A percentile compares a stretch with the other conserved stretches of the same genome.
phyloP scores from a whole-genome alignment of 1,140 invertebrate genomes.

The Eurytemora carolleeae region DNA sequence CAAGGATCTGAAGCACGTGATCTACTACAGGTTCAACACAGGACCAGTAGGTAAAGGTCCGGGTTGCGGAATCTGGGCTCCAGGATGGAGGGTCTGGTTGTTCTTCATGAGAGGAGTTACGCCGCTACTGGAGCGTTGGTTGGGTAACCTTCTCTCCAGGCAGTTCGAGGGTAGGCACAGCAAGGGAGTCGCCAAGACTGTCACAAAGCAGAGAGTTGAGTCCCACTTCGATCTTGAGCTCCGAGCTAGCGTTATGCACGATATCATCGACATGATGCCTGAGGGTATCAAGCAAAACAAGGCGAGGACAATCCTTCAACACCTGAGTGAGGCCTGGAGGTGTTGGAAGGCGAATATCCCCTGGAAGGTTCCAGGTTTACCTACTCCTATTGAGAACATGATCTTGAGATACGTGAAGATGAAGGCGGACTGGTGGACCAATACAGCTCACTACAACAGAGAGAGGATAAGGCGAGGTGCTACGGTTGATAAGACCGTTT shows the following conservation, averaged over 20 bases:
- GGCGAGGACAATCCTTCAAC: constrained; percentile 92
- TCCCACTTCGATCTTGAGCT: constrained; percentile 98
- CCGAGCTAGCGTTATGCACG: constrained; percentile 95
- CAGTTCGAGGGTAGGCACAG: constrained; percentile 98
- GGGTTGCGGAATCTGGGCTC: constrained; percentile 97
- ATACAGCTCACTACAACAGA: constrained; percentile 97
- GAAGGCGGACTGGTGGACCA: constrained; percentile 99
- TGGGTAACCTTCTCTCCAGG: constrained; percentile 88
- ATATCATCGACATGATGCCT: constrained; percentile 99
- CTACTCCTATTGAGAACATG: constrained; percentile 99
- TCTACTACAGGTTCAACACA: constrained; percentile 98
- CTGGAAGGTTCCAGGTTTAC: constrained; percentile 97
- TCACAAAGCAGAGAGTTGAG: constrained; percentile 97
- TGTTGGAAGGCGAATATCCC: constrained; percentile 99
- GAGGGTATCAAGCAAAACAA: constrained; percentile 99
- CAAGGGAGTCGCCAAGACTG: constrained; percentile 96
- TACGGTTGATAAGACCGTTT: constrained; percentile 97
- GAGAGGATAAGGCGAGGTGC: constrained; percentile 80
- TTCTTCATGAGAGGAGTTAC: constrained; percentile 99
- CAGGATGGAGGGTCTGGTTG: constrained; percentile 97
- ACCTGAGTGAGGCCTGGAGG: constrained; percentile 96
- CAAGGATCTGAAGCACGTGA: constrained; percentile 97
- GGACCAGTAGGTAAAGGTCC: constrained; percentile 96
- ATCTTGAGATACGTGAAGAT: constrained; percentile 98
- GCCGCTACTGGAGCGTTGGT: constrained; percentile 86